A percentile compares a stretch with the other conserved stretches of the same genome.
phyloP scores from a whole-genome alignment of 2,888 invertebrate species.

The Phaonia tiefii region DNA sequence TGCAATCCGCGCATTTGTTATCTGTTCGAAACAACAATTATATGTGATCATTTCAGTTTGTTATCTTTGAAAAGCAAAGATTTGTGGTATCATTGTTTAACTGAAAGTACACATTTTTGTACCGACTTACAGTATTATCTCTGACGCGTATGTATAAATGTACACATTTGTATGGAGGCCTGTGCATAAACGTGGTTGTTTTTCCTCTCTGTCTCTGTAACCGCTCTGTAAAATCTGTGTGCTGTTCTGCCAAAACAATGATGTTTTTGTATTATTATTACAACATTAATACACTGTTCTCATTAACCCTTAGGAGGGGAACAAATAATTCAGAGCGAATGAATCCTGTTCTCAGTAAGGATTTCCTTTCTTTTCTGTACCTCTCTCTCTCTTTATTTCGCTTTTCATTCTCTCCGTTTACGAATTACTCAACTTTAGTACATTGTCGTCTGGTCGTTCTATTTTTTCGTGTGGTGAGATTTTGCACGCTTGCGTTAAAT shows the following conservation, averaged over 20 bases:
- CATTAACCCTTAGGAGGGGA: background rate
- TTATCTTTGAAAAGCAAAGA: too few species aligned
- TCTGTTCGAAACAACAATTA: too few species aligned
- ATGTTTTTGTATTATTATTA: background rate
- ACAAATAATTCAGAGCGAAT: background rate
- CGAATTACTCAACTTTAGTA: too few species aligned
- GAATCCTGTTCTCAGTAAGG: background rate
- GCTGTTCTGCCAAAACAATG: background rate
- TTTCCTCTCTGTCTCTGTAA: too few species aligned
- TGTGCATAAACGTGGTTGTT: slow-evolving; percentile 58
- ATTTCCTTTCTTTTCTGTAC: background rate
- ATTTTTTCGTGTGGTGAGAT: slow-evolving; percentile 50
- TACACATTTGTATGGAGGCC: slow-evolving; percentile 25
- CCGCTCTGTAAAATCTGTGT: background rate
- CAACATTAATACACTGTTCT: background rate
- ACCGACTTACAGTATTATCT: too few species aligned
- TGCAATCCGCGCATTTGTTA: too few species aligned
- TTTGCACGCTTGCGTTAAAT: slow-evolving; percentile 63
- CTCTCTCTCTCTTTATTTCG: slow-evolving; percentile 10
- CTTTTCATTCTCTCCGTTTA: too few species aligned
- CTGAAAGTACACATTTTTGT: too few species aligned
- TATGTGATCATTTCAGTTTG: too few species aligned
- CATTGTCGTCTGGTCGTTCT: background rate
- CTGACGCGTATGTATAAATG: slow-evolving; percentile 31
- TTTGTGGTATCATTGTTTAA: too few species aligned